Conservation (phyloP, 2,888 invertebrate species). For the Panzeria rudis region DNA sequence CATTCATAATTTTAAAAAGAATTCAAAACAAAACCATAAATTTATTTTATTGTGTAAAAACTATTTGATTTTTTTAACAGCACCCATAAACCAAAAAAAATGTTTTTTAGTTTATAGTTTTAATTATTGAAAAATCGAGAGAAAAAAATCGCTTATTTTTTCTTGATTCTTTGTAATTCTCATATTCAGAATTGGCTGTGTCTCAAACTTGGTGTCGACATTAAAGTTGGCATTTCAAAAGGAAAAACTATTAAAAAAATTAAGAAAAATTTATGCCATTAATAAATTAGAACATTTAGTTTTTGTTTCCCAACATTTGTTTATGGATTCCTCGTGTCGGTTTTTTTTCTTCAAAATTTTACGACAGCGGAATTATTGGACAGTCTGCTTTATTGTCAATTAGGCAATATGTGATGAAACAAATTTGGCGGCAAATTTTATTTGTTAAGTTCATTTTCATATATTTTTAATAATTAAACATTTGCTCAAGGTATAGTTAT, state of each 20-base stretch:
- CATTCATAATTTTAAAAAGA: background rate
- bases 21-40: constrained; percentile 13
- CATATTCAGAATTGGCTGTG: background rate
- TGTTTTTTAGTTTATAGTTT: background rate
- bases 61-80: background rate
- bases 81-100: background rate
- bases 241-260: background rate
- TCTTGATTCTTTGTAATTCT: background rate
- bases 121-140: background rate
- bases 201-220: background rate
- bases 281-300: constrained; percentile 32
- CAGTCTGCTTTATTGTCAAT: background rate
- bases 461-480: background rate
- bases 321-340: constrained; percentile 1
- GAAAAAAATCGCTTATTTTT: background rate
- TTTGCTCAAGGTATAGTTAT: no score
- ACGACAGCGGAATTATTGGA: background rate
- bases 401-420: background rate
- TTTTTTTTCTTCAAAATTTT: constrained; percentile 11
- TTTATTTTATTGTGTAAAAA: constrained; percentile 2
- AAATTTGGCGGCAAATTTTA: constrained; percentile 19
- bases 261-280: constrained; percentile 1
- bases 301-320: constrained; percentile 16
- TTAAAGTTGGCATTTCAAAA: constrained; percentile 4
- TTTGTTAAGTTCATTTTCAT: constrained; percentile 2